A percentile compares a stretch with the other conserved stretches of the same genome.
phyloP scores from a whole-genome alignment of 30 jellyfish, hydroid and myxozoan genomes.

The Nemopilema nomurai region DNA sequence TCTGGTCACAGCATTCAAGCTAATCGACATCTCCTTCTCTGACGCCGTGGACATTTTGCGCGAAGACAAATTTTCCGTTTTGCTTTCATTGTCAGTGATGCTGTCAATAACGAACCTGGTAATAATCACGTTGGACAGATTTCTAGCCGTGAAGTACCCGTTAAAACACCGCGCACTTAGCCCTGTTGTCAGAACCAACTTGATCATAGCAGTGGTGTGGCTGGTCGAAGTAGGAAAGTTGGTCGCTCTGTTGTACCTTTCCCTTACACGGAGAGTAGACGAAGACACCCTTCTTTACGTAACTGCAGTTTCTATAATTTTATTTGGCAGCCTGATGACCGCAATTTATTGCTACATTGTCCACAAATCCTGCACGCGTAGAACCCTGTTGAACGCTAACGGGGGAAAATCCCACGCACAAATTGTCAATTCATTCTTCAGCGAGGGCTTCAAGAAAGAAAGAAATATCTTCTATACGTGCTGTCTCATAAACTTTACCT shows the following conservation, averaged over 20 bases:
- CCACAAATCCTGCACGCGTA: not conserved
- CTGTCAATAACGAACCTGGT: slow-evolving; percentile 1
- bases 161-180: slow-evolving; percentile 10
- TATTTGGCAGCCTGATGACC: not conserved
- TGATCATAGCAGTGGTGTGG: not conserved
- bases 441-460: slow-evolving; percentile 14
- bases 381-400: not conserved
- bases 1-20: not conserved
- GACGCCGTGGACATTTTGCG: not conserved
- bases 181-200: not conserved
- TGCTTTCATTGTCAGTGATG: not conserved
- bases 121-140: slow-evolving; percentile 13
- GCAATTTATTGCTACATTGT: not conserved
- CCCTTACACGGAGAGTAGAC: not conserved
- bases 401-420: not conserved
- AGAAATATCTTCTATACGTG: slow-evolving; percentile 43
- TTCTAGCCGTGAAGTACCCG: slow-evolving; percentile 28
- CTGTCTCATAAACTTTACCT: slow-evolving; percentile 35
- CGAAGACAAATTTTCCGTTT: not conserved
- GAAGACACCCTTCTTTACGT: not conserved
- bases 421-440: not conserved
- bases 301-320: not conserved
- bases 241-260: not conserved
- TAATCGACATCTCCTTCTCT: not conserved
- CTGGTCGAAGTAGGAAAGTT: not conserved